A percentile compares a stretch with the other conserved stretches of the same genome.
Evolutionary conservation across 2,113 vertebrate species (phyloP).

Genomic region (Merops nubicus): DNA sequence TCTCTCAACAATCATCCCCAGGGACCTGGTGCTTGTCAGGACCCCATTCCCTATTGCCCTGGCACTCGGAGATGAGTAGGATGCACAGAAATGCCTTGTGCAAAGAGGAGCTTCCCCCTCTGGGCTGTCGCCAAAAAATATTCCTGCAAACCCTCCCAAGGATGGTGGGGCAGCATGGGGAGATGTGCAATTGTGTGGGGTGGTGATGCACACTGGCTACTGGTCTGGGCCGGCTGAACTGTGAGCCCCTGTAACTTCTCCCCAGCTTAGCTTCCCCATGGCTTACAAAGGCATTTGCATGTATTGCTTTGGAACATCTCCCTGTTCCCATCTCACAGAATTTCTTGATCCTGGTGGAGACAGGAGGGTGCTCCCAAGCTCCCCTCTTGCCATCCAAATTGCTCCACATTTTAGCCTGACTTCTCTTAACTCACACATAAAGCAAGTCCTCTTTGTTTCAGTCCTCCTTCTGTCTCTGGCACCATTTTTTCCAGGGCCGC

Average conservation of each 20-base stretch:
- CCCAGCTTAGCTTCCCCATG: not conserved
- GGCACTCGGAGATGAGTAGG: not conserved
- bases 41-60: not conserved
- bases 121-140: not conserved
- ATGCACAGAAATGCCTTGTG: not conserved
- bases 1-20: not conserved
- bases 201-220: rapidly evolving
- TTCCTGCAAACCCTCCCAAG: not conserved
- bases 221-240: not conserved
- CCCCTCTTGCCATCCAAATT: rapidly evolving
- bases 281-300: not conserved
- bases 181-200: not conserved
- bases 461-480: not conserved
- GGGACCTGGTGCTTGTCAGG: not conserved
- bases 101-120: not conserved
- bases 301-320: not conserved
- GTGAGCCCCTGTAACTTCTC: not conserved
- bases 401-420: not conserved
- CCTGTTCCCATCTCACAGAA: not conserved
- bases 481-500: not conserved
- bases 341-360: not conserved
- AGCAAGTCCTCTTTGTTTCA: not conserved
- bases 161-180: rapidly evolving
- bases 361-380: not conserved
- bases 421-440: not conserved